Conservation (phyloP, 1,140 invertebrate species). For the Megalopta genalis region DNA sequence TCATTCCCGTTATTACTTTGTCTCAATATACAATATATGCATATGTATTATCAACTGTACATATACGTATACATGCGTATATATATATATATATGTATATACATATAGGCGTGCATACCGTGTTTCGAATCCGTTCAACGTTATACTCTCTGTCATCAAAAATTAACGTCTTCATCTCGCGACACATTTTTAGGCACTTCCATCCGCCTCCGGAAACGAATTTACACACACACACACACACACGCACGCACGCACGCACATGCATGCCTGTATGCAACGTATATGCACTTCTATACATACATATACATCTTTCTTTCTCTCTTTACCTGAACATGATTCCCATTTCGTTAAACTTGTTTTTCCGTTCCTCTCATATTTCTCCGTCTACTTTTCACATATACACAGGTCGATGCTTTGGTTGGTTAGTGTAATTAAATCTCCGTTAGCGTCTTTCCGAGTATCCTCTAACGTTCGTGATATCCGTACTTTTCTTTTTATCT, state of each 20-base stretch:
- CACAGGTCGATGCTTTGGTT: conserved; percentile 58
- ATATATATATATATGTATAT: too few species aligned
- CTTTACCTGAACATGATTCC: conserved; percentile 1
- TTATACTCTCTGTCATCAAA: conserved; percentile 39
- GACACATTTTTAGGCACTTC: conserved; percentile 58
- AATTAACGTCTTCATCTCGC: conserved; percentile 44
- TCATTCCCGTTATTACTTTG: too few species aligned
- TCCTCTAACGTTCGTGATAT: background rate
- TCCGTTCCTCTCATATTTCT: background rate
- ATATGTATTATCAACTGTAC: too few species aligned
- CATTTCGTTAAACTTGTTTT: background rate
- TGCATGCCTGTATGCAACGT: conserved; percentile 16
- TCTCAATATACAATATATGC: too few species aligned
- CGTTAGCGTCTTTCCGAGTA: background rate
- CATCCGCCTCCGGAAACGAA: conserved; percentile 28
- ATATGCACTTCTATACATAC: background rate
- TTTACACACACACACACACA: background rate
- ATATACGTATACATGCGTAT: too few species aligned
- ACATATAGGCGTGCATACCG: conserved; percentile 7
- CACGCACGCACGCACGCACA: background rate
- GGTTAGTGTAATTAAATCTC: conserved; percentile 41
- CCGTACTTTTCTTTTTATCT: background rate
- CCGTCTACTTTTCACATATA: conserved; percentile 14
- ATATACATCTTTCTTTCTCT: background rate
- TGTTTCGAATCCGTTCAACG: conserved; percentile 22